Conservation (phyloP, 2,888 invertebrate genomes). For the Eupithecia centaureata region DNA sequence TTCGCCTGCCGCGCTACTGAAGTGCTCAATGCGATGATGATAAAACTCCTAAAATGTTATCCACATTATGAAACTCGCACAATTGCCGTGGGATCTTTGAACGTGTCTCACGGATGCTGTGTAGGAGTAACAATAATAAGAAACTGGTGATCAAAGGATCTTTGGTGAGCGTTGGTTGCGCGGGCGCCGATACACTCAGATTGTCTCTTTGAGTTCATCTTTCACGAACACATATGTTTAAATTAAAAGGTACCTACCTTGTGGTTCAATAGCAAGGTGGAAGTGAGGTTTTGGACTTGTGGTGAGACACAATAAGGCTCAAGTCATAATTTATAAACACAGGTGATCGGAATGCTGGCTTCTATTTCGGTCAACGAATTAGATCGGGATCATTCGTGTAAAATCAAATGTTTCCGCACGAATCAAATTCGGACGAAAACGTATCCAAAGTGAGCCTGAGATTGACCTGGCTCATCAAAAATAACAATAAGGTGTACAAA, state of each 20-base stretch:
- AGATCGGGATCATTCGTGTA: too few species aligned
- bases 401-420: too few species aligned
- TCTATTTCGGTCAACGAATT: too few species aligned
- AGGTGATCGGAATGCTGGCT: too few species aligned
- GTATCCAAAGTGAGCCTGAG: too few species aligned
- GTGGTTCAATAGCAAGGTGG: not conserved
- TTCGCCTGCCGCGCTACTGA: too few species aligned
- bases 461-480: too few species aligned
- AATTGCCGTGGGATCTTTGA: not conserved
- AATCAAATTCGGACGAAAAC: too few species aligned
- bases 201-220: not conserved
- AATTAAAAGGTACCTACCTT: not conserved
- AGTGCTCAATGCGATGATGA: not conserved
- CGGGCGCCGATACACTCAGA: not conserved
- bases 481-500: too few species aligned
- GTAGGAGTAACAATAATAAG: conserved; percentile 18
- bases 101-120: not conserved
- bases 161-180: not conserved
- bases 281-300: not conserved
- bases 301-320: not conserved
- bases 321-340: too few species aligned
- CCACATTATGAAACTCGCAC: not conserved
- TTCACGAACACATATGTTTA: not conserved
- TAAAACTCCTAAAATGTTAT: not conserved
- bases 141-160: conserved; percentile 13